Base-by-base conservation (phyloP, 2,888 invertebrate genomes). In the Cryptus viduatorius region DNA sequence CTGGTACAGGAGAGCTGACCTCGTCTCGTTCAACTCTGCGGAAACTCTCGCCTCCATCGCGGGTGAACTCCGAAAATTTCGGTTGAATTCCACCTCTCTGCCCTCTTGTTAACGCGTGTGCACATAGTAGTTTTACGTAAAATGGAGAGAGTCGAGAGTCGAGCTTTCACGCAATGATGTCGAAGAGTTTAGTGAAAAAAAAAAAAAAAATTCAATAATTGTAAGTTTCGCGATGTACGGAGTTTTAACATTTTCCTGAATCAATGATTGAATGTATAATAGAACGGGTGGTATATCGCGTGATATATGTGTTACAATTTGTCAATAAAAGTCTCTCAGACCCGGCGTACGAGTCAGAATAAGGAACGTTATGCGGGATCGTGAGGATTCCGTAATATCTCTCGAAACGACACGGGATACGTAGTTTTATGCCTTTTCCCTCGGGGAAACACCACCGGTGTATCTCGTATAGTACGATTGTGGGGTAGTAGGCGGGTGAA, bases 361-460 rank as follows among this genome's bases (percentile, higher is more conserved):
- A 72, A 82, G 76, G 78, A 72, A 79, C 72, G 76, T 83, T 65
- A 80, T 83, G 73, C 77, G 59, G 79, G 77, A 76, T 86, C 79
- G 81, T 71, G 79, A 79, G 80, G 82, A 80, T 81, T 81, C 79
- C 65, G 84, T 86, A 84, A 84, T 86, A 87, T 84, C 82, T 85
- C 50, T 72, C 68, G 78, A 71, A 82, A 82, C 80, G 78, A 84
- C 82, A 76, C 71, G 14, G 59, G 59, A 56, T 8, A 76, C 72
- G 53, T 72, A 71, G 79, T 85, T 87, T 87, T 87, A 87, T 79
- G 86, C 44, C 79, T 78, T 65, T 61, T 69, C 73, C 37, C 72
- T 67, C 16, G 46, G 75, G 65, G 69, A 78, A 72, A 80, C 78
- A 64, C 68, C 59, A 61, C 83, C 56, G 64, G 73, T 78, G 73